Base-by-base conservation (phyloP, 2,797 vertebrate species). In the Darevskia nairensis region DNA sequence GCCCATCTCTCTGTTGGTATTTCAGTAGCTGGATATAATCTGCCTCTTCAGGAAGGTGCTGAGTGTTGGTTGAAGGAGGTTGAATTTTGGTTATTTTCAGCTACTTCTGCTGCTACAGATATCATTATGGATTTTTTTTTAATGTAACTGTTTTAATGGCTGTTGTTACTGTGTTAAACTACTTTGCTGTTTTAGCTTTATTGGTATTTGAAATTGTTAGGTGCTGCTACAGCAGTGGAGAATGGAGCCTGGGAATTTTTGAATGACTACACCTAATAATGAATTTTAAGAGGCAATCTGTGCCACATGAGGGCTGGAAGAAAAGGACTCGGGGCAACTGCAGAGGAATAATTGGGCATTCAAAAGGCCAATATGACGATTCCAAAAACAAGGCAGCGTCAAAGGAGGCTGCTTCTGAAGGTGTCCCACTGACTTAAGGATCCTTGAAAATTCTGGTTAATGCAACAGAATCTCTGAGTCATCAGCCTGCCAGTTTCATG, bases 341-440 rank as follows among this genome's bases (percentile, higher is more conserved):
- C 41, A 9, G 68, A 69, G 25, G 3, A 15, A 55, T 17, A 74
- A 32, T 10, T 32, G 25, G 61, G 78, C 32, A 55, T 66, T 41
- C 66, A 71, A 59, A 78, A 61, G 50, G 4, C 46, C 19, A 27
- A 84, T 41, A 13, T 0, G 9, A 44, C 29, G 15, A 23, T 27
- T 88, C 84, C 61, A 39, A 35, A 50, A 78, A 59, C 19, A 59
- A 50, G 11, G 46, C 66, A 21, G 44, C 44, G 9, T n/a, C 90
- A 55, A 44, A 77, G 88, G 66, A 21, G 1, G 2, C 78, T 80
- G 21, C 39, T 64, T 10, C 89, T 80, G 76, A 17, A 68, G 77
- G 71, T 77, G 29, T 13, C 17, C 82, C 89, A 75, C 83, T 44
- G 84, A 77, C 84, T 85, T 89, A 85, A 69, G 89, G 69, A 90